Base-by-base conservation (phyloP, 1,140 invertebrate species). In the Hylaeus volcanicus region DNA sequence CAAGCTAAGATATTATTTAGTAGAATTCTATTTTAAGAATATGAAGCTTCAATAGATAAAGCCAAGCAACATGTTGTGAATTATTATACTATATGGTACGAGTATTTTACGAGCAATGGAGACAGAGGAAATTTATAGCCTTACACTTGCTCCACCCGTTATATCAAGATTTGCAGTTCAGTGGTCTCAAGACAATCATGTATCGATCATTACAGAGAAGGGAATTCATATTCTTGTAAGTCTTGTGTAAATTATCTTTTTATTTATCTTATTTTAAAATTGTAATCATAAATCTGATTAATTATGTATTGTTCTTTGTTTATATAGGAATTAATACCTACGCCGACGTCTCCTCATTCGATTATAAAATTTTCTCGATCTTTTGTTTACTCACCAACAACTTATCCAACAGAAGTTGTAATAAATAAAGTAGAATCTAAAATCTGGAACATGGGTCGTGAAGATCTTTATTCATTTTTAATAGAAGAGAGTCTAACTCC, bases 141-240 rank as follows among this genome's bases (percentile, higher is more conserved):
- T 91, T 2, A 75, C 63, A 56, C 78, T 92, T 14, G 86, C 88
- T 51, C 91, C 92, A 41, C 74, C 91, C 14, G 88, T 92, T 5
- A 88, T 85, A 45, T 72, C 64, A 37, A 72, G 81, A 51, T 93
- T 93, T 82, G 77, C 90, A 39, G 66, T 81, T 41, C 85, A 92
- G 81, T 93, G 93, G 93, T 93, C 93, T 1, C 79, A 90, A 55
- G 93, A 94, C 84, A 89, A 93, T 86, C 89, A 90, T 26, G 88
- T 93, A 58, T 93, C 92, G 0, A 26, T 93, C 51, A 76, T 93
- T 73, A 93, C 92, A 4, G 88, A 91, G 39, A 85, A 84, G 58
- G 93, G 93, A 11, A 76, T 91, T 70, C 90, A 93, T 51, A 86
- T 91, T 69, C 85, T 93, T 15, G 93, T 93, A 90, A 92, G 91